Evolutionary conservation across 2,113 vertebrate species (phyloP).

Genomic region (Nanger granti): DNA sequence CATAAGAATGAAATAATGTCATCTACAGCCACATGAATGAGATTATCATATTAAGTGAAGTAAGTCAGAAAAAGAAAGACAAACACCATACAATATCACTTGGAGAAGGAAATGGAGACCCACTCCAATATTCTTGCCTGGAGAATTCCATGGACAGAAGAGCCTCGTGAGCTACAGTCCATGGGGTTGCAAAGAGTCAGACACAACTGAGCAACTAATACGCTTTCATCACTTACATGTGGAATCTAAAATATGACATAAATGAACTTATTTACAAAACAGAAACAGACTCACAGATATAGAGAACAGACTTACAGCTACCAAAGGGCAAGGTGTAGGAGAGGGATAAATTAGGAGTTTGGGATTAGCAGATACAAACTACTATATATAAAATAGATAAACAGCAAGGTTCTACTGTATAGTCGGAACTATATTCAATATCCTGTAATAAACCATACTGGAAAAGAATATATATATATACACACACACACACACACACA

Average conservation of each 20-base stretch:
- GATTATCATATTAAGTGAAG: neutral
- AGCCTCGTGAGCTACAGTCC: neutral
- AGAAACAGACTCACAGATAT: neutral
- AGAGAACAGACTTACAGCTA: neutral
- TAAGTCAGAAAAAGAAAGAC: neutral
- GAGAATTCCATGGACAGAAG: neutral
- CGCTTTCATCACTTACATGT: neutral
- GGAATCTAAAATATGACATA: neutral
- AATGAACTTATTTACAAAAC: neutral
- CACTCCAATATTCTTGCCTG: neutral
- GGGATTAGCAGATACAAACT: neutral
- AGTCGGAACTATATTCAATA: neutral
- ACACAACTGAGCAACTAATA: neutral
- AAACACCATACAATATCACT: neutral
- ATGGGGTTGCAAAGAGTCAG: neutral
- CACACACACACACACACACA: accelerated
- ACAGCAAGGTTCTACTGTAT: neutral
- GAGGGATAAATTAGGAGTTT: neutral
- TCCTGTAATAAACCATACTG: neutral
- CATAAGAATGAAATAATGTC: neutral
- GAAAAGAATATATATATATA: neutral
- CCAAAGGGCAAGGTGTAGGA: neutral
- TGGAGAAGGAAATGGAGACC: neutral
- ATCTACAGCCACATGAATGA: neutral
- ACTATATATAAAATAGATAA: neutral